These are phyloP conservation scores for Dynastes grantii DNA, from an alignment of 2,888 invertebrate genomes.

Conservation along the genomic window DNA sequence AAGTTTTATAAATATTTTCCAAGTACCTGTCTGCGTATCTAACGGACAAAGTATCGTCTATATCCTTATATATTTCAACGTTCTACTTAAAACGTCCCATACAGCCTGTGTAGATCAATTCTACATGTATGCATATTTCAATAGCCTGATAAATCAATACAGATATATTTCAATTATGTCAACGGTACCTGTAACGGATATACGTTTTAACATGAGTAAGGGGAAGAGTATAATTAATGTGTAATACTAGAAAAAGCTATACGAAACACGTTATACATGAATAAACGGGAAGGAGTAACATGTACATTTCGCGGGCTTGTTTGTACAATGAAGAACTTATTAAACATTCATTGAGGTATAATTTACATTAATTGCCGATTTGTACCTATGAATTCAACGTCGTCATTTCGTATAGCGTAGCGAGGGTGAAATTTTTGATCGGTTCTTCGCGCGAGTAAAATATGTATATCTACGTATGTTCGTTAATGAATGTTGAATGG, in stretches of 20 bases:
- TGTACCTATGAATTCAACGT: conserved; percentile 4
- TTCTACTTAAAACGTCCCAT: no score
- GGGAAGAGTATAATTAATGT: conserved; percentile 7
- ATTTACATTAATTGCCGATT: conserved; percentile 40
- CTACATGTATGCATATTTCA: no score
- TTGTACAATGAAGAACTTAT: conserved; percentile 5
- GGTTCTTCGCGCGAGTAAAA: not conserved
- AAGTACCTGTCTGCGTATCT: no score
- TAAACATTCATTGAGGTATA: conserved; percentile 35
- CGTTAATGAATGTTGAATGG: conserved; percentile 7
- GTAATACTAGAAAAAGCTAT: conserved; percentile 13
- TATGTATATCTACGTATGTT: not conserved
- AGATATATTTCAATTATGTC: conserved; percentile 11
- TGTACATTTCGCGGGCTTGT: not conserved
- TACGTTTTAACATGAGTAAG: not conserved
- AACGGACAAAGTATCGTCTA: no score
- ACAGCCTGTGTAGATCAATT: no score
- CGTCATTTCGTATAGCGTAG: conserved; percentile 3
- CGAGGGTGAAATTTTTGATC: conserved; percentile 9
- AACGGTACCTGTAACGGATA: not conserved
- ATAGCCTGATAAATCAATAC: no score
- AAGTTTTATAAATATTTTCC: no score
- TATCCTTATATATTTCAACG: no score
- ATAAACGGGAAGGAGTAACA: conserved; percentile 19
- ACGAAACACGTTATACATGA: conserved; percentile 6